These are phyloP conservation scores for Macroglossus sobrinus DNA, from an alignment of 2,113 vertebrate genomes.

Conservation along the genomic window DNA sequence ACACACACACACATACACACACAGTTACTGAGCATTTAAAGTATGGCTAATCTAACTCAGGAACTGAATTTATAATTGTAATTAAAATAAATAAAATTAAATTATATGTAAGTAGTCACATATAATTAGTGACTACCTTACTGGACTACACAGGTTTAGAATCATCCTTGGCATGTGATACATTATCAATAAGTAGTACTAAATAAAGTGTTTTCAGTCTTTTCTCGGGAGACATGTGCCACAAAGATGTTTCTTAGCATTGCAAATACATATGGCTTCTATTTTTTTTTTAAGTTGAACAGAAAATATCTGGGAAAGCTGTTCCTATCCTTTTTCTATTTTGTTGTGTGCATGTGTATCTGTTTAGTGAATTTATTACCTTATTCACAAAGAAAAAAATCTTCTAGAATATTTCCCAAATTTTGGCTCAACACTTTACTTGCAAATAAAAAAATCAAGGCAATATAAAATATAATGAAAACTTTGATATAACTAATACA, in stretches of 20 bases:
- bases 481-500: neutral
- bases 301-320: neutral
- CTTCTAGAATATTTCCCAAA: neutral
- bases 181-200: neutral
- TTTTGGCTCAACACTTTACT: neutral
- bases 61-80: neutral
- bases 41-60: neutral
- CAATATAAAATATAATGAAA: neutral
- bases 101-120: neutral
- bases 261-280: neutral
- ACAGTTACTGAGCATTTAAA: neutral
- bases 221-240: neutral
- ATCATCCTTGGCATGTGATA: neutral
- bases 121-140: neutral
- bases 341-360: neutral
- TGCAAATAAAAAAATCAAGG: neutral
- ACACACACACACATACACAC: neutral
- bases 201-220: neutral
- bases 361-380: neutral
- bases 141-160: neutral
- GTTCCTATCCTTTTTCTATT: neutral
- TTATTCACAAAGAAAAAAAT: neutral
- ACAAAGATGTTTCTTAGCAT: neutral
- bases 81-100: conserved; percentile 1
- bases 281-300: neutral